These are phyloP conservation scores for Lycophotia porphyrea DNA, from an alignment of 2,888 invertebrate species.

Conservation along the genomic window DNA sequence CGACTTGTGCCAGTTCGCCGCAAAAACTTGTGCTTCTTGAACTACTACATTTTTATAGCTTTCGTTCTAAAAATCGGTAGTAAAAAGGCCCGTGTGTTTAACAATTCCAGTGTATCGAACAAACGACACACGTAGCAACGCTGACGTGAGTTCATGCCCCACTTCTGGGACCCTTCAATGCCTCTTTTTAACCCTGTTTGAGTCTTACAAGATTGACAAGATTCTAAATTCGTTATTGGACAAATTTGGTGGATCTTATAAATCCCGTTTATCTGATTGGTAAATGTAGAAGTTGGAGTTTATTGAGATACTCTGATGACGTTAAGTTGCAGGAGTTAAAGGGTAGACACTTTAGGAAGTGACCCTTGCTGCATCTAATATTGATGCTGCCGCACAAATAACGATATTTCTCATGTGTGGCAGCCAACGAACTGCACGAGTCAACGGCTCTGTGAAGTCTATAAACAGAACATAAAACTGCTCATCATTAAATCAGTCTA, in stretches of 20 bases:
- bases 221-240: conserved; percentile 38
- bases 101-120: conserved; percentile 70
- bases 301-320: neutral
- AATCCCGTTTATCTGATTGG: neutral
- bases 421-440: neutral
- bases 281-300: conserved; percentile 16
- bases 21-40: conserved; percentile 55
- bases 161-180: conserved; percentile 72
- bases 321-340: neutral
- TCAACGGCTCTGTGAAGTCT: conserved; percentile 10
- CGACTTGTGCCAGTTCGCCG: conserved; percentile 55
- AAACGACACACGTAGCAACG: conserved; percentile 75
- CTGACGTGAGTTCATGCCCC: conserved; percentile 70
- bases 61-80: conserved; percentile 51
- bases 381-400: neutral
- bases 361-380: neutral
- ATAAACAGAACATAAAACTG: conserved; percentile 43
- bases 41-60: conserved; percentile 60
- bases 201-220: conserved; percentile 69
- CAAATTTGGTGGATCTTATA: conserved; percentile 20
- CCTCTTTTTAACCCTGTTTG: conserved; percentile 68
- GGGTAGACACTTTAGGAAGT: neutral
- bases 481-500: conserved; percentile 60
- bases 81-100: conserved; percentile 67
- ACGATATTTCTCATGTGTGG: neutral